Conservation (phyloP, 2,797 vertebrate species). For the Cichlasoma orientale region DNA sequence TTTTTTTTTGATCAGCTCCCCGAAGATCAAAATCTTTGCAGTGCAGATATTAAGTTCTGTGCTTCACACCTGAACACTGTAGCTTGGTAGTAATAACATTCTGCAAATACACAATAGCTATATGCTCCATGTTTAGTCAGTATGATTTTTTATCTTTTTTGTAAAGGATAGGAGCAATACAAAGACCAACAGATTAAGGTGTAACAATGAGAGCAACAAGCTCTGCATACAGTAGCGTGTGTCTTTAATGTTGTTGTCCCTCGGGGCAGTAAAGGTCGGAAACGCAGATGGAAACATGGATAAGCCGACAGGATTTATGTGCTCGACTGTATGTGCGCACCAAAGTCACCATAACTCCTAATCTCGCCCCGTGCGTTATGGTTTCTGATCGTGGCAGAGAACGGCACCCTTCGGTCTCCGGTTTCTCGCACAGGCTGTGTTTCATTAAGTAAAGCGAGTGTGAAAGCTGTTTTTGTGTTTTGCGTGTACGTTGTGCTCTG, state of each 20-base stretch:
- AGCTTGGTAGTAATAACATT: neutral
- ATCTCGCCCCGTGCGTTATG: constrained; percentile 46
- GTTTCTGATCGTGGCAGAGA: constrained; percentile 28
- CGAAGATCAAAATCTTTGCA: neutral
- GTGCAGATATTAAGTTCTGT: neutral
- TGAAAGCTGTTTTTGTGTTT: neutral
- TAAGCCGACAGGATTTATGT: constrained; percentile 45
- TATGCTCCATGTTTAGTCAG: too few relatives aligned
- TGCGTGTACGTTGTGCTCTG: neutral
- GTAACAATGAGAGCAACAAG: neutral
- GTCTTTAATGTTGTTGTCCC: constrained; percentile 27
- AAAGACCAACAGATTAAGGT: neutral
- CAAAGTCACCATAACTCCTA: constrained; percentile 40
- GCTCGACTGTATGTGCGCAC: constrained; percentile 33
- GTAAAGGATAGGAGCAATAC: neutral
- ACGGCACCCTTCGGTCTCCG: constrained; percentile 14
- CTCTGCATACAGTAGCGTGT: neutral
- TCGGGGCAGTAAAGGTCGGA: constrained; percentile 28
- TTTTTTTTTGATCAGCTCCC: neutral
- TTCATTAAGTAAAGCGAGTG: constrained; percentile 30
- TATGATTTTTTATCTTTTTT: neutral
- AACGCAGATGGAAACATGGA: constrained; percentile 49
- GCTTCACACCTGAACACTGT: neutral
- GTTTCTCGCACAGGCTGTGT: constrained; percentile 21
- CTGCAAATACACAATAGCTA: neutral